Evolutionary conservation across 2,797 vertebrate species (phyloP).

Genomic region (Neosilurus mollespiculum): DNA sequence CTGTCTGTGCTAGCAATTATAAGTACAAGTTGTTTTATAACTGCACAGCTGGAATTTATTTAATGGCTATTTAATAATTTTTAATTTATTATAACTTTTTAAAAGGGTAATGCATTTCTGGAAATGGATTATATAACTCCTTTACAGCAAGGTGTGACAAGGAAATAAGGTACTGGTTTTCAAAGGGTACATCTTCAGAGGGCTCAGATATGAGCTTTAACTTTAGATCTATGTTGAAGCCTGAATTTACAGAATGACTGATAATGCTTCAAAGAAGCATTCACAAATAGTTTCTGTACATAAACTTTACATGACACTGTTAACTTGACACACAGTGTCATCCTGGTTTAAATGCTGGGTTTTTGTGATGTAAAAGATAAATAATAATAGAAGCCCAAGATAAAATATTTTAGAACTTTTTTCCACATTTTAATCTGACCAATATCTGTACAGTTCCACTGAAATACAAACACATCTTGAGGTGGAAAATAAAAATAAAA

Average conservation of each 20-base stretch:
- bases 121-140: not conserved
- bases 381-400: too few species aligned
- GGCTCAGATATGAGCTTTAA: not conserved
- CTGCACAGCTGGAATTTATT: not conserved
- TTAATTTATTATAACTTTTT: not conserved
- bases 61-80: too few species aligned
- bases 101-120: not conserved
- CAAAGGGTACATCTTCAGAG: not conserved
- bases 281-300: not conserved
- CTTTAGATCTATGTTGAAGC: not conserved
- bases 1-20: not conserved
- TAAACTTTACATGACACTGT: not conserved
- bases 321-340: not conserved
- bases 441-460: too few species aligned
- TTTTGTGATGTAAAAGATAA: too few species aligned
- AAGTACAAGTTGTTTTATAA: not conserved
- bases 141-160: not conserved
- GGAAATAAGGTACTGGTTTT: not conserved
- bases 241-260: not conserved
- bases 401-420: too few species aligned
- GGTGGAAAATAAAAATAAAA: too few species aligned
- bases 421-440: too few species aligned
- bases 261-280: not conserved
- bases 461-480: too few species aligned
- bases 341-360: too few species aligned